phyloP scores from a whole-genome alignment of 2,888 invertebrate genomes.

The Biston betularia region DNA sequence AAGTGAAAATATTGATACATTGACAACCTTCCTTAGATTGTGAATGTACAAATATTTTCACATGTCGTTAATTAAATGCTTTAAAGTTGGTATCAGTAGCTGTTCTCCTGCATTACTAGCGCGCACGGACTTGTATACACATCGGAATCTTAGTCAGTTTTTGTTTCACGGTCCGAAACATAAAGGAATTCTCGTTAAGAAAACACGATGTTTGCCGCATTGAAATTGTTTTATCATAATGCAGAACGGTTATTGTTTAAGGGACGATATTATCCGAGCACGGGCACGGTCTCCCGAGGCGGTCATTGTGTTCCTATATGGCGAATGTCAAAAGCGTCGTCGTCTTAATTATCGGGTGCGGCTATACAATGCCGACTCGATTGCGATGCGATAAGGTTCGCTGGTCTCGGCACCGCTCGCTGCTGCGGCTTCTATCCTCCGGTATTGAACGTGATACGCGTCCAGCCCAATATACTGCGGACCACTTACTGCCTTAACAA shows the following conservation, averaged over 20 bases:
- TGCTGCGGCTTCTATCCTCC: constrained; percentile 37
- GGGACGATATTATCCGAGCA: constrained; percentile 81
- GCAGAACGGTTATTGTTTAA: constrained; percentile 82
- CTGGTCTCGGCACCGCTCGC: constrained; percentile 64
- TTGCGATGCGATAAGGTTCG: constrained; percentile 82
- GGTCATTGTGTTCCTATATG: constrained; percentile 86
- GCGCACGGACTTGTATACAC: constrained; percentile 45
- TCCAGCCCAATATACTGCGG: constrained; percentile 37
- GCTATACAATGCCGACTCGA: constrained; percentile 84
- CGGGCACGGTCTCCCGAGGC: constrained; percentile 76
- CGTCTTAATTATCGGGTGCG: constrained; percentile 86
- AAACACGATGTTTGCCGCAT: constrained; percentile 79
- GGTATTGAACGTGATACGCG: constrained; percentile 77
- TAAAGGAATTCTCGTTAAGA: constrained; percentile 78
- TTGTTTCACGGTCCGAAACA: constrained; percentile 57
- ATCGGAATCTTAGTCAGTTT: constrained; percentile 59
- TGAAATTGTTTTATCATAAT: constrained; percentile 84
- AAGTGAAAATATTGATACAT: too few relatives aligned
- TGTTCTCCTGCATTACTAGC: constrained; percentile 30
- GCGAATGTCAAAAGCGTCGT: constrained; percentile 86
- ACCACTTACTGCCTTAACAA: constrained; percentile 76
- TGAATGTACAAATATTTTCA: constrained; percentile 41
- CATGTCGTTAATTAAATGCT: constrained; percentile 40
- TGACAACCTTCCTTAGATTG: too few relatives aligned
- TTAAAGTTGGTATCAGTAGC: constrained; percentile 33